Evolutionary conservation across 2,113 vertebrate species (phyloP).

Genomic region (Thunnus thynnus): DNA sequence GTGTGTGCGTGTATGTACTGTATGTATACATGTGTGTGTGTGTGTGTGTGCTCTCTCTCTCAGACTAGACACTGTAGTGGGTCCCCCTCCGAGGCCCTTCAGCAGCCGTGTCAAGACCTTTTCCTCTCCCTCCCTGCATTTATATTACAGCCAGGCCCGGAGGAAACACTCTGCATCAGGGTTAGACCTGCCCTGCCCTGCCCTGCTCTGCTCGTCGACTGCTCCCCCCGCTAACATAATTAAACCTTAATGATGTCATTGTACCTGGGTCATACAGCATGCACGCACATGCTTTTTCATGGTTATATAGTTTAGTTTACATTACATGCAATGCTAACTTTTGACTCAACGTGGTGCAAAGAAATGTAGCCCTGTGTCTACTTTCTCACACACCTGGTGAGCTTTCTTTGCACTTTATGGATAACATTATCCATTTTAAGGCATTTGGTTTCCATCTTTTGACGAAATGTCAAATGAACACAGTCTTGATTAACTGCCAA

Average conservation of each 20-base stretch:
- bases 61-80: slow-evolving; percentile 87
- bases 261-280: slow-evolving; percentile 37
- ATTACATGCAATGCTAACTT: background rate
- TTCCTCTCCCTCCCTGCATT: slow-evolving; percentile 85
- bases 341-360: background rate
- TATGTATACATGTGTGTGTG: slow-evolving; percentile 45
- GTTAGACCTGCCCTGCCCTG: slow-evolving; percentile 71
- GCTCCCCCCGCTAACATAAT: slow-evolving; percentile 39
- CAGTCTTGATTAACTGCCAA: too few relatives aligned
- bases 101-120: slow-evolving; percentile 82
- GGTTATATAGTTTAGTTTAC: background rate
- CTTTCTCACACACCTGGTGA: background rate
- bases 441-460: background rate
- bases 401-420: too few relatives aligned
- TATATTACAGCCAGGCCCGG: slow-evolving; percentile 84
- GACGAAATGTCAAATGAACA: background rate
- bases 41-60: slow-evolving; percentile 54
- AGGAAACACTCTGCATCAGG: slow-evolving; percentile 80
- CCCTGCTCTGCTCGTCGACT: slow-evolving; percentile 19
- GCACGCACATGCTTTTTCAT: background rate
- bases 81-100: slow-evolving; percentile 80
- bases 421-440: background rate
- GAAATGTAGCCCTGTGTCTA: too few relatives aligned
- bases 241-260: background rate
- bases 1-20: slow-evolving; percentile 11